Evolutionary conservation across 2,888 invertebrate genomes (phyloP).

Genomic region (Coecobrya sp.): DNA sequence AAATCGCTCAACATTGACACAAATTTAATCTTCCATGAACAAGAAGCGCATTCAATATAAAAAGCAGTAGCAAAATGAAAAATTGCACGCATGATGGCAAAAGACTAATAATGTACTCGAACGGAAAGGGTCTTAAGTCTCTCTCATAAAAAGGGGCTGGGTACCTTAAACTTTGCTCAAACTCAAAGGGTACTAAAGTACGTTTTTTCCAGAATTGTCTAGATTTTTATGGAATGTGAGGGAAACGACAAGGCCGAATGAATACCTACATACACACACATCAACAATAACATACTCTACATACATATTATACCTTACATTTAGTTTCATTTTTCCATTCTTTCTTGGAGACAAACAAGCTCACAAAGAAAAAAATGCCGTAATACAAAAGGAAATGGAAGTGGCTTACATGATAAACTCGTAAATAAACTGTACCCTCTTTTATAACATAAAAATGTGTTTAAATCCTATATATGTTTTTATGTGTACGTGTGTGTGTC

Average conservation of each 20-base stretch:
- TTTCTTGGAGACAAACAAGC: conserved; percentile 41
- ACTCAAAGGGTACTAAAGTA: background rate
- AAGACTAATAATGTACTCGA: no score
- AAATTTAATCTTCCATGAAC: conserved; percentile 27
- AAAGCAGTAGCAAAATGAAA: background rate
- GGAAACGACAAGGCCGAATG: background rate
- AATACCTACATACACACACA: background rate
- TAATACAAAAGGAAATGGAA: background rate
- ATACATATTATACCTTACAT: no score
- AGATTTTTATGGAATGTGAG: background rate
- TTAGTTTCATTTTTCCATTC: background rate
- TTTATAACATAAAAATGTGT: no score
- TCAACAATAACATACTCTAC: background rate
- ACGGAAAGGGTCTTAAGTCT: no score
- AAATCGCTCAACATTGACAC: background rate
- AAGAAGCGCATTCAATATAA: background rate
- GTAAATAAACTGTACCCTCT: no score
- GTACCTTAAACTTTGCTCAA: background rate
- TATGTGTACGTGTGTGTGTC: no score
- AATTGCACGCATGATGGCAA: no score
- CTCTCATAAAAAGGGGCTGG: no score
- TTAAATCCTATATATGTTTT: no score
- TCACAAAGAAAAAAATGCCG: conserved; percentile 21
- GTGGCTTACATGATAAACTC: background rate
- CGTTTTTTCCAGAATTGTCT: background rate